phyloP scores from a whole-genome alignment of 2,797 vertebrate species.

The Borostomias antarcticus region DNA sequence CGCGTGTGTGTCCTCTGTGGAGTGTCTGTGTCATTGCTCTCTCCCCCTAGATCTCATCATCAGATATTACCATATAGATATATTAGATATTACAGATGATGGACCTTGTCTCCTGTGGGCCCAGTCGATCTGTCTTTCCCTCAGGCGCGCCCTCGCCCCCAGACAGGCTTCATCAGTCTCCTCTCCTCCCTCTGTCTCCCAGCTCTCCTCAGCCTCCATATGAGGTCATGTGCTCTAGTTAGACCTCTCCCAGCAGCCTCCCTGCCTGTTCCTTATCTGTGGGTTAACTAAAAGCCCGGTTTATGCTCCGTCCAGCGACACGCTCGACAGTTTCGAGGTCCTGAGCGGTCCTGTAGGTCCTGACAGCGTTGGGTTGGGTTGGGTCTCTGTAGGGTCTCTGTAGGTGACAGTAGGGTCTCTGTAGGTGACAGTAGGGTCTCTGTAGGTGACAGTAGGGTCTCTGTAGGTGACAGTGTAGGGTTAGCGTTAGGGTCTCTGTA shows the following conservation, averaged over 20 bases:
- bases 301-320: too few species aligned
- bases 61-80: too few species aligned
- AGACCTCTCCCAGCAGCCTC: background rate
- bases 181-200: background rate
- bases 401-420: too few species aligned
- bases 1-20: background rate
- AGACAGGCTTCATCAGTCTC: background rate
- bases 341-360: too few species aligned
- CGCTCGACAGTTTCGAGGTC: too few species aligned
- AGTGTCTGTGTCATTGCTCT: background rate
- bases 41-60: background rate
- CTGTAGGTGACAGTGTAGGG: background rate
- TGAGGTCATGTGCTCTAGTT: background rate
- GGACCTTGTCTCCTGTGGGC: background rate
- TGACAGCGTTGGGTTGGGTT: too few species aligned
- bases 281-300: too few species aligned
- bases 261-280: too few species aligned
- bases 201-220: background rate
- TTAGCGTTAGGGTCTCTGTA: background rate
- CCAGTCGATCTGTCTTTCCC: conserved; percentile 3
- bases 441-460: background rate
- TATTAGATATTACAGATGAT: background rate
- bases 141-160: background rate
- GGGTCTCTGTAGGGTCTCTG: too few species aligned
- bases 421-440: background rate